Conservation (phyloP, 2,797 vertebrate species). For the Gadopsis bispinosus region DNA sequence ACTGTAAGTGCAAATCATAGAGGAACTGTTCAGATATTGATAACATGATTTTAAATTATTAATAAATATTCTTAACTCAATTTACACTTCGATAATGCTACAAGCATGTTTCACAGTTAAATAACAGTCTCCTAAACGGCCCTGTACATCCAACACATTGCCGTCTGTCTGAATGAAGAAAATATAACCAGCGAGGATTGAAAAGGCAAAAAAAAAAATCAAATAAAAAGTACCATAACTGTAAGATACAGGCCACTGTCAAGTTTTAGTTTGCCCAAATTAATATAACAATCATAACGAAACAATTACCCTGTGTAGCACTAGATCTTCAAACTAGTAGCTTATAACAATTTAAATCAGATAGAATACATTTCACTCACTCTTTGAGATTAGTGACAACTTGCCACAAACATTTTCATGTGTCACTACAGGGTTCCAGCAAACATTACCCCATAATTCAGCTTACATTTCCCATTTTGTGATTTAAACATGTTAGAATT, state of each 20-base stretch:
- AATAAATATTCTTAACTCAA: constrained; percentile 82
- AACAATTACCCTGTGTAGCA: constrained; percentile 73
- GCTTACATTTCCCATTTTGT: constrained; percentile 24
- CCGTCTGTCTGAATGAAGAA: constrained; percentile 45
- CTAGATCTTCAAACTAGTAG: constrained; percentile 49
- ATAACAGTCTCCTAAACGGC: constrained; percentile 60
- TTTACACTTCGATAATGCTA: constrained; percentile 79
- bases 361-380: constrained; percentile 38
- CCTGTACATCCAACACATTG: constrained; percentile 65
- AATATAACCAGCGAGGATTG: constrained; percentile 41
- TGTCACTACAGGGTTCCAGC: constrained; percentile 11
- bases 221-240: constrained; percentile 17
- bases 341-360: constrained; percentile 36
- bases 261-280: constrained; percentile 51
- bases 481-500: constrained; percentile 51
- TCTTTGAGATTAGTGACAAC: constrained; percentile 41
- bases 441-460: constrained; percentile 16
- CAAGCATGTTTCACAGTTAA: constrained; percentile 83
- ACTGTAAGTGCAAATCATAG: constrained; percentile 82
- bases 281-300: constrained; percentile 34
- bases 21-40: constrained; percentile 69
- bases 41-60: constrained; percentile 78
- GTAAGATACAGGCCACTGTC: constrained; percentile 46
- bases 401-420: constrained; percentile 43
- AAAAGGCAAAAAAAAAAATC: constrained; percentile 52